Evolutionary conservation across 2,113 vertebrate genomes (phyloP), one percentile per base, ranked within the genome.

Genomic region (Platichthys stellatus): DNA sequence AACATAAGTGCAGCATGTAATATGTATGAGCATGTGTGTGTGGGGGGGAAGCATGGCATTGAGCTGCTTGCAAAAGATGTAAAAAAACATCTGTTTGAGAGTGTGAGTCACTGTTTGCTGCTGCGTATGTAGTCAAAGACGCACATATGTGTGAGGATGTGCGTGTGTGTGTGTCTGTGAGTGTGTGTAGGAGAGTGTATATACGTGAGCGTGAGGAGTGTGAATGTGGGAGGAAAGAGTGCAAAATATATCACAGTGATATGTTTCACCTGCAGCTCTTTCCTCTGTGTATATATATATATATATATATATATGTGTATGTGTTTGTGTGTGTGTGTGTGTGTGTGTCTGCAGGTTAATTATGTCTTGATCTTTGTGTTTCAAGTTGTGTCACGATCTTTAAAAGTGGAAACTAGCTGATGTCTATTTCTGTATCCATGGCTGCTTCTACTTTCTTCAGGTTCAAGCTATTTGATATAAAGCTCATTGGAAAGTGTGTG

Each of bases 31-130:
- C 51, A 14, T 81, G 80, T 82, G 84, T 87, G 72, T 56, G 47
- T 49, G 47, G 26, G 76, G 60, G 74, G 23, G 54, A 21, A 21
- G 56, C 65, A 72, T 57, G 72, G 40, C 31, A 31, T 64, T 66
- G 35, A 69, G 43, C 75, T 63, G 75, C 28, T 68, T 75, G 65
- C n/a, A 63, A 69, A 71, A 81, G 71, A 80, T 72, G 69, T 51
- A 77, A 62, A 77, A 62, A 87, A 88, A 89, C 85, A 88, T 89
- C 80, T 73, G 85, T 82, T 53, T 69, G 77, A 85, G 78, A 76
- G 79, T 64, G 82, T 86, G 86, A 87, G 74, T 88, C 82, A 85
- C 51, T 81, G 85, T 84, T 80, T 83, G 63, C 70, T 51, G 73
- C 69, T 78, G 79, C 72, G 84, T 79, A 69, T 38, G n/a, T 69